Evolutionary conservation across 2,113 vertebrate species (phyloP), one percentile per base, ranked within the genome.

Genomic region (Chlorocebus sabaeus): DNA sequence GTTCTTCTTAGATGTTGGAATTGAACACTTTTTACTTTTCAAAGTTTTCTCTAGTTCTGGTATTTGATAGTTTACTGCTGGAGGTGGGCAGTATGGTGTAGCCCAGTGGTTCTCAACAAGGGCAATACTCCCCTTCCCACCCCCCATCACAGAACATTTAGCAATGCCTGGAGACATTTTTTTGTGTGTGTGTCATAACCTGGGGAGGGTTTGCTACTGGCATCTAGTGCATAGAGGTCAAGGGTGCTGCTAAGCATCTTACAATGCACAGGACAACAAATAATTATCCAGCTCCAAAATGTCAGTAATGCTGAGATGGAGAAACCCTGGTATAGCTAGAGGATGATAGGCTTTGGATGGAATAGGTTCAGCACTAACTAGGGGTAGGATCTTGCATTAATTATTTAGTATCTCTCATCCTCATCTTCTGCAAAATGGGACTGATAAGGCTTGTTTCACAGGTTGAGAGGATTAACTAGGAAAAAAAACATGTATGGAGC

Each of bases 381-480:
- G 68, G 85, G 40, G 25, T 81, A 82, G 85, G 73, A 61, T 96
- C 45, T 92, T 89, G 32, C 48, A 48, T 86, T 70, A 95, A 75
- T 57, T 48, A 30, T 32, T 91, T 95, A 40, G 57, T 93, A 13
- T 95, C 9, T 91, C 22, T 92, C 14, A 93, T 83, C 45, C 38
- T 93, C 12, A 90, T 87, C 27, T 96, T 95, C 81, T 96, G 48
- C 17, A 97, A 78, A 90, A 87, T 64, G 45, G 73, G 57, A 55
- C 40, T 85, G 76, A 92, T 83, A 75, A 83, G 79, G 61, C 55
- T 96, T 91, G 23, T 57, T 91, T 96, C 45, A 79, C 4, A 92
- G 35, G 13, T 93, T 87, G 38, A 80, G 32, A 93, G 18, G 27
- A 93, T 93, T 52, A 94, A 75, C 22, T 50, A 64, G 55, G 72